Evolutionary conservation across 2,113 vertebrate genomes (phyloP).

Genomic region (Fukomys damarensis): DNA sequence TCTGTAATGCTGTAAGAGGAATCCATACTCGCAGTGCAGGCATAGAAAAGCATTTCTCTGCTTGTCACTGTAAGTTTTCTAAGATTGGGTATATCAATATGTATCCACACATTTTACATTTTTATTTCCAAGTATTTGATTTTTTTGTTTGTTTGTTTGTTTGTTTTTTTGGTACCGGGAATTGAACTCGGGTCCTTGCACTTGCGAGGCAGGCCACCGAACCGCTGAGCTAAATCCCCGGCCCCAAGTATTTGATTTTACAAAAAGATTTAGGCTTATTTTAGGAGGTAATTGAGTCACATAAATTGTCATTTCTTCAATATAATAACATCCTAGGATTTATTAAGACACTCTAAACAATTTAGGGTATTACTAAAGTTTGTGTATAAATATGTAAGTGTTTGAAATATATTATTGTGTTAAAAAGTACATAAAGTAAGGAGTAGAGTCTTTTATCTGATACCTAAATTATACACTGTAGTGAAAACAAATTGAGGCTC

Average conservation of each 20-base stretch:
- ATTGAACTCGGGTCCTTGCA: too few species aligned
- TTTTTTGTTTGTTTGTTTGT: too few species aligned
- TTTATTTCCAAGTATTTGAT: conserved; percentile 42
- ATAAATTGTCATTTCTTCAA: background rate
- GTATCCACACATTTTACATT: background rate
- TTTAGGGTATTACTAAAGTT: background rate
- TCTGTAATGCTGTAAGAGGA: background rate
- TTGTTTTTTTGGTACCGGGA: too few species aligned
- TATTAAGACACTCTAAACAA: background rate
- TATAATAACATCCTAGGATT: background rate
- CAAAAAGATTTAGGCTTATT: background rate
- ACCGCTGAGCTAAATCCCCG: too few species aligned
- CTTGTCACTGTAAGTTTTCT: background rate
- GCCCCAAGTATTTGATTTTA: background rate
- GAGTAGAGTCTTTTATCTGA: background rate
- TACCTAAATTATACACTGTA: background rate
- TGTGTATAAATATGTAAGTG: background rate
- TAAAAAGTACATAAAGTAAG: background rate
- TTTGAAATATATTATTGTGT: background rate
- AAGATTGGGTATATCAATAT: background rate
- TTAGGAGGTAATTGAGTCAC: background rate
- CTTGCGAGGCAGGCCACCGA: too few species aligned
- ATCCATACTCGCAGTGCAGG: background rate
- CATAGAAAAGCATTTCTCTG: background rate
- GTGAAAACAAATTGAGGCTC: background rate